Percentiles rank a stretch among this genome's conserved stretches.
These are phyloP conservation scores for Erebia ligea DNA, from an alignment of 2,888 invertebrate genomes.

Conservation along the genomic window DNA sequence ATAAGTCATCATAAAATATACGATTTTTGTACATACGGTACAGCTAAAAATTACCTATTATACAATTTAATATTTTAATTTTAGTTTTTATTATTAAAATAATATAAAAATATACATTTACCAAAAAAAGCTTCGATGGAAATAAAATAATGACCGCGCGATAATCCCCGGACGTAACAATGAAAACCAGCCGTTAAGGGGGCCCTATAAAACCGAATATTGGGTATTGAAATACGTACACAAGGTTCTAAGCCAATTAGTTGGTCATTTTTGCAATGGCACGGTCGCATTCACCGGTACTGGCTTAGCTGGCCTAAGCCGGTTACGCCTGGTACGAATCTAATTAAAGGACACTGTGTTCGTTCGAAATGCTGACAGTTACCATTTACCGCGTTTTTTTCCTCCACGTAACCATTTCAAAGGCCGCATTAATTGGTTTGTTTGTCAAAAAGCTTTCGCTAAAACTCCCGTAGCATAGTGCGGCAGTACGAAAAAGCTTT, in stretches of 20 bases:
- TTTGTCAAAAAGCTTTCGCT: conserved; percentile 49
- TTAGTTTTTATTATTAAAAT: background rate
- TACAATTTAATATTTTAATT: background rate
- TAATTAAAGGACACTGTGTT: conserved; percentile 79
- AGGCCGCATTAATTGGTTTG: conserved; percentile 68
- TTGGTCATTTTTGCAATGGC: conserved; percentile 78
- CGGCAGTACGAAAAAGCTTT: conserved; percentile 14
- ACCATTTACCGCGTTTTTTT: conserved; percentile 67
- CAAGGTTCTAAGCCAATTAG: conserved; percentile 81
- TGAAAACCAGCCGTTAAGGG: conserved; percentile 55
- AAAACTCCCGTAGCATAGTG: conserved; percentile 35
- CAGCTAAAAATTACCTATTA: no score
- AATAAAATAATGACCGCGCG: conserved; percentile 39
- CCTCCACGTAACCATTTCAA: conserved; percentile 58
- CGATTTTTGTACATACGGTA: no score
- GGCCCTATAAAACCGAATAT: conserved; percentile 70
- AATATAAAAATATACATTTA: background rate
- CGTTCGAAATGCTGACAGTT: conserved; percentile 77
- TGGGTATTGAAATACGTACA: conserved; percentile 75
- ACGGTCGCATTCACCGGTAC: conserved; percentile 65
- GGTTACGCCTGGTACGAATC: conserved; percentile 78
- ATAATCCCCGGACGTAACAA: conserved; percentile 48
- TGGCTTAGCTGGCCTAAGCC: conserved; percentile 79
- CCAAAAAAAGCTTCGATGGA: conserved; percentile 20
- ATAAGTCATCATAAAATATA: no score